These are phyloP conservation scores for Pachyrhynchus sulphureomaculatus DNA, from an alignment of 1,140 invertebrate genomes.

Conservation along the genomic window DNA sequence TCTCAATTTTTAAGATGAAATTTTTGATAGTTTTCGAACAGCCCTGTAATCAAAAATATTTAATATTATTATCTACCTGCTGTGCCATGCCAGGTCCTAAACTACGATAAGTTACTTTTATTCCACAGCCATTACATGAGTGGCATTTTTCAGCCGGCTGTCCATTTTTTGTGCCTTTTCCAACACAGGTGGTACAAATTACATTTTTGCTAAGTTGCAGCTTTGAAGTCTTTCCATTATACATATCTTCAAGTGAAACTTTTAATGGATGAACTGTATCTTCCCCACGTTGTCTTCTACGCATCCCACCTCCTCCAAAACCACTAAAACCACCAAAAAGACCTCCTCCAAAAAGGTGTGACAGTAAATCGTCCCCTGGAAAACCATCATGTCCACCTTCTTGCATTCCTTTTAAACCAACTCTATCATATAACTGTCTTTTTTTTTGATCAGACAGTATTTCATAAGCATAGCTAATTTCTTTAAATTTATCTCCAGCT, in stretches of 20 bases:
- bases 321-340: slow-evolving; percentile 55
- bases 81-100: slow-evolving; percentile 82
- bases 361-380: slow-evolving; percentile 64
- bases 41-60: no score
- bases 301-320: slow-evolving; percentile 50
- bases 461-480: slow-evolving; percentile 87
- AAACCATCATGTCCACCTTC: slow-evolving; percentile 64
- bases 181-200: slow-evolving; percentile 81
- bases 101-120: slow-evolving; percentile 68
- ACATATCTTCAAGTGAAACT: slow-evolving; percentile 88
- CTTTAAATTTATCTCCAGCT: slow-evolving; percentile 83
- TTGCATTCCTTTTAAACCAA: slow-evolving; percentile 78
- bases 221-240: slow-evolving; percentile 83
- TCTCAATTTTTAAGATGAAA: no score
- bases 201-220: slow-evolving; percentile 85
- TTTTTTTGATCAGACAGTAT: slow-evolving; percentile 73
- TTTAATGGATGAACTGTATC: slow-evolving; percentile 71
- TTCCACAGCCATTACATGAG: slow-evolving; percentile 76
- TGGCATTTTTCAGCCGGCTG: slow-evolving; percentile 66
- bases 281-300: slow-evolving; percentile 60
- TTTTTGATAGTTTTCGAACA: no score
- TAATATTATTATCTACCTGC: slow-evolving; percentile 63
- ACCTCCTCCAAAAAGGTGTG: slow-evolving; percentile 64
- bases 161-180: slow-evolving; percentile 80
- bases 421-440: slow-evolving; percentile 71